Conservation (phyloP, 2,888 invertebrate genomes). For the Dynastes hyllus region DNA sequence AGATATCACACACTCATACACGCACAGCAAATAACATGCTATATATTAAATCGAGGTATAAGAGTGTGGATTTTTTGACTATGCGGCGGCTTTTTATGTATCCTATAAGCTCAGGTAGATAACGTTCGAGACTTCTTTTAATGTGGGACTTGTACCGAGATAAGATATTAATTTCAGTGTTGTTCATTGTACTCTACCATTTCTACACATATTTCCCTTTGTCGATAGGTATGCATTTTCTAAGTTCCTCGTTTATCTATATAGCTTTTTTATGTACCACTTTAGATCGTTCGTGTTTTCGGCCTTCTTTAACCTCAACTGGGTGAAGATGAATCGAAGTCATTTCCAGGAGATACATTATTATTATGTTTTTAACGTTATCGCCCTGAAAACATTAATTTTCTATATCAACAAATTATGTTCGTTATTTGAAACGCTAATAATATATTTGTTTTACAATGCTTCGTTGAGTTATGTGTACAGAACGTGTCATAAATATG, state of each 20-base stretch:
- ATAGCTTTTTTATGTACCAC: constrained; percentile 46
- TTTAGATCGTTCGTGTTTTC: constrained; percentile 40
- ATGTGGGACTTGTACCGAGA: constrained; percentile 33
- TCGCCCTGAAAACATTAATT: constrained; percentile 32
- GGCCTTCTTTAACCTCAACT: constrained; percentile 20
- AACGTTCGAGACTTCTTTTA: constrained; percentile 11
- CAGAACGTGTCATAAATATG: too few relatives aligned
- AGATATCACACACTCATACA: background rate
- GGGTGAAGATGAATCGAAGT: constrained; percentile 4
- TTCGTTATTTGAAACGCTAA: constrained; percentile 16
- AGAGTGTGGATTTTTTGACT: constrained; percentile 4
- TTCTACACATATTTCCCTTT: constrained; percentile 35
- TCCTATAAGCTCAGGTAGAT: constrained; percentile 29
- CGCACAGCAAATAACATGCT: background rate
- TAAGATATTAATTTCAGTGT: constrained; percentile 46
- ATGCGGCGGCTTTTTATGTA: constrained; percentile 26
- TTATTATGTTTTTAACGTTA: constrained; percentile 23
- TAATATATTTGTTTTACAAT: constrained; percentile 35
- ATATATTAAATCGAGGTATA: constrained; percentile 23
- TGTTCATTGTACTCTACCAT: constrained; percentile 32
- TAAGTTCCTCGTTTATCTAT: constrained; percentile 38
- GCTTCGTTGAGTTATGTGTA: background rate
- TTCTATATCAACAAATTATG: constrained; percentile 35
- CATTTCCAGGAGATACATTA: constrained; percentile 25
- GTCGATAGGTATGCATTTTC: constrained; percentile 32